Conservation (phyloP, 2,797 vertebrate genomes). For the Brachymystax lenok region DNA sequence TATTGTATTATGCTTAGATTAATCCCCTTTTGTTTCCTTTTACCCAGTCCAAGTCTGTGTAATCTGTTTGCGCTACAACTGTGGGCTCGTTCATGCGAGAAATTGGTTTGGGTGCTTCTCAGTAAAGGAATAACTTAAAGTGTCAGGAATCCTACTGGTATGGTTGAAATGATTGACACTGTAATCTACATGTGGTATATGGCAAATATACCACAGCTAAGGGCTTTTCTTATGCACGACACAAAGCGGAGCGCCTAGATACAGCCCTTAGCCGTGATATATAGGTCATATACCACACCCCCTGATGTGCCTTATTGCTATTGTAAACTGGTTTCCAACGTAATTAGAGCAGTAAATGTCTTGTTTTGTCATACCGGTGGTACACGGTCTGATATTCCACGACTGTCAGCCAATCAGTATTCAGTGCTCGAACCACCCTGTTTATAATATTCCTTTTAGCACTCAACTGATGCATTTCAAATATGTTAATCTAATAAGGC, state of each 20-base stretch:
- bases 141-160: conserved; percentile 49
- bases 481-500: conserved; percentile 9
- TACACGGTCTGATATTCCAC: too few relatives aligned
- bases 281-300: too few relatives aligned
- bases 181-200: conserved; percentile 35
- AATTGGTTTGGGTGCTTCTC: conserved; percentile 73
- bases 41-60: conserved; percentile 27
- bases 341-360: too few relatives aligned
- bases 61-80: conserved; percentile 62
- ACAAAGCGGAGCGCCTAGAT: too few relatives aligned
- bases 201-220: too few relatives aligned
- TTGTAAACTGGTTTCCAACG: too few relatives aligned
- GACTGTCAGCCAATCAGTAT: too few relatives aligned
- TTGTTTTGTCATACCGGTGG: too few relatives aligned
- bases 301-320: too few relatives aligned
- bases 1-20: conserved; percentile 42
- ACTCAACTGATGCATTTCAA: conserved; percentile 27
- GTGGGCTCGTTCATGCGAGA: conserved; percentile 66
- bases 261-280: too few relatives aligned
- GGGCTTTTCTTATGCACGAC: too few relatives aligned
- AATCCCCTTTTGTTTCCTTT: conserved; percentile 34
- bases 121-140: conserved; percentile 59
- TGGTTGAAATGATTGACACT: conserved; percentile 59
- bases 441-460: conserved; percentile 32
- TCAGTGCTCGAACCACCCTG: too few relatives aligned